phyloP scores from a whole-genome alignment of 1,140 invertebrate species.

The Oryzaephilus surinamensis region DNA sequence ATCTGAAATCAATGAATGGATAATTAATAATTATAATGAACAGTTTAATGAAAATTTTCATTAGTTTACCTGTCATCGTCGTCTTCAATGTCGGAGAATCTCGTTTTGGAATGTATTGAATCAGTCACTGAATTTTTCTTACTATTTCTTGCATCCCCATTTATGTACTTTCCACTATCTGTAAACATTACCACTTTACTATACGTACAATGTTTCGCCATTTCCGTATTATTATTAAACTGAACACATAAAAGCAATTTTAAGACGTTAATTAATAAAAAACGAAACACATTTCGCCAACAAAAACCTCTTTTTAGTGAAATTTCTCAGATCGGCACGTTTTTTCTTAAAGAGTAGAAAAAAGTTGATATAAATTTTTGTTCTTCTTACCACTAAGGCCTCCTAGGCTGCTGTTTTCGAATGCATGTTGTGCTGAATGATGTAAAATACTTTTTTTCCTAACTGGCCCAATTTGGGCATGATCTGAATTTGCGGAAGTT shows the following conservation, averaged over 20 bases:
- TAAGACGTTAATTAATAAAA: not conserved
- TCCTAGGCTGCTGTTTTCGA: slow-evolving; percentile 3
- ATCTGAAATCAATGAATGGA: slow-evolving; percentile 36
- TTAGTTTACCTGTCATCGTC: slow-evolving; percentile 22
- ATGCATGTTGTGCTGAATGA: slow-evolving; percentile 35
- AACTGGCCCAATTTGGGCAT: slow-evolving; percentile 41
- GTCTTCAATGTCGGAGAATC: slow-evolving; percentile 26
- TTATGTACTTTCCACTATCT: slow-evolving; percentile 22
- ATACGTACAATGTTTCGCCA: not conserved
- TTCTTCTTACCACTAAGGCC: slow-evolving; percentile 4
- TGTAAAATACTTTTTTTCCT: slow-evolving; percentile 54
- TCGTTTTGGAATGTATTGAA: slow-evolving; percentile 28
- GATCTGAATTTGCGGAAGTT: slow-evolving; percentile 29
- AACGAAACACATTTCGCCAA: too few species aligned
- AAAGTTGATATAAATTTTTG: too few species aligned
- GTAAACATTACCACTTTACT: slow-evolving; percentile 9
- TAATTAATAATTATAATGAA: slow-evolving; percentile 4
- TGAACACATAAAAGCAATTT: not conserved
- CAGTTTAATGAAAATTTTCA: slow-evolving; percentile 1
- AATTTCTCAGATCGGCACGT: too few species aligned
- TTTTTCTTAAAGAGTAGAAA: too few species aligned
- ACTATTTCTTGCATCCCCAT: slow-evolving; percentile 20
- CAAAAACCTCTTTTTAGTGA: too few species aligned
- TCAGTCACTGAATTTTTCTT: slow-evolving; percentile 32
- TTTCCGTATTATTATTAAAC: not conserved